Conservation (phyloP, 2,797 vertebrate species). For the Aeoliscus strigatus region DNA sequence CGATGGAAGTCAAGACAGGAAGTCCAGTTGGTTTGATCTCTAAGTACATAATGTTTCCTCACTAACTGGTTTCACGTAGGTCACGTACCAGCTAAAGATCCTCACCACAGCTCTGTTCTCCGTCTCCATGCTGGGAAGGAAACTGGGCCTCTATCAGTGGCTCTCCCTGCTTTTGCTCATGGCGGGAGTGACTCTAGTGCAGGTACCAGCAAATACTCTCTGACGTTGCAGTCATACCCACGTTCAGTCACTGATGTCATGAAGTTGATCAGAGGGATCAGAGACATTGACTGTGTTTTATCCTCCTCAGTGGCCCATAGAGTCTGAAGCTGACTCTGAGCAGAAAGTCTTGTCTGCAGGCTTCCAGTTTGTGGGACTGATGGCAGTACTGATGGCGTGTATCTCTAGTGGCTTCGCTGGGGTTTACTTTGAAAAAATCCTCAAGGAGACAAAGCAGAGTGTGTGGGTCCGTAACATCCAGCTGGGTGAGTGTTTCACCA, state of each 20-base stretch:
- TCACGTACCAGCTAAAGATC: constrained; percentile 97
- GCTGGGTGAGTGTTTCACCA: constrained; percentile 77
- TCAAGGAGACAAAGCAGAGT: constrained; percentile 95
- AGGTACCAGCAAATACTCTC: constrained; percentile 69
- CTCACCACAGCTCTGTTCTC: constrained; percentile 96
- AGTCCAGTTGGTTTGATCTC: no score
- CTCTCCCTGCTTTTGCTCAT: constrained; percentile 88
- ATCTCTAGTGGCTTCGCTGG: constrained; percentile 96
- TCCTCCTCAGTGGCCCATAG: constrained; percentile 80
- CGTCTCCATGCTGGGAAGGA: constrained; percentile 90
- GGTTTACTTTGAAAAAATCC: constrained; percentile 98
- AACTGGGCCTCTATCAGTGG: constrained; percentile 87
- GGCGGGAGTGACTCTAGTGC: constrained; percentile 89
- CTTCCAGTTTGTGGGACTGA: constrained; percentile 85
- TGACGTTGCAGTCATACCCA: no score
- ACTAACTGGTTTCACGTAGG: constrained; percentile 74
- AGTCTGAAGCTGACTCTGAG: constrained; percentile 58
- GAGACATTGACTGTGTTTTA: background rate
- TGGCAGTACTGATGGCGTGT: constrained; percentile 90
- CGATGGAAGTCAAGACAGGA: no score
- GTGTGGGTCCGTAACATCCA: constrained; percentile 98
- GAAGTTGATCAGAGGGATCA: background rate
- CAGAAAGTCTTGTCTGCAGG: constrained; percentile 77
- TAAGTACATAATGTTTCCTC: no score
- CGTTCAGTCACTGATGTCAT: no score